phyloP scores from a whole-genome alignment of 2,797 vertebrate species.

The Jordanella pulchra region DNA sequence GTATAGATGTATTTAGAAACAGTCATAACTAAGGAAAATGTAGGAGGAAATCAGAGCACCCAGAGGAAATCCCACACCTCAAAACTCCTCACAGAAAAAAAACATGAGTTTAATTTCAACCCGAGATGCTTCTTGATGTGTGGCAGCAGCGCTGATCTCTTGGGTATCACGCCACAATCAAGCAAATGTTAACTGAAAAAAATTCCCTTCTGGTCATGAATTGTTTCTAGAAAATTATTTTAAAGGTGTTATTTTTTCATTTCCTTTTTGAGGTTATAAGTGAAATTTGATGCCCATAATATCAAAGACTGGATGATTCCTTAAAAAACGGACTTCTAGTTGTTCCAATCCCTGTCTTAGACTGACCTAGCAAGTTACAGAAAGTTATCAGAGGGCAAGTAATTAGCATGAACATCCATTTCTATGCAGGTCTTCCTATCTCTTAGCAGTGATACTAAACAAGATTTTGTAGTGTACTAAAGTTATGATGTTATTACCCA shows the following conservation, averaged over 20 bases:
- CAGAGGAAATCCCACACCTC: not conserved
- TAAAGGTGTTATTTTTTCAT: no score
- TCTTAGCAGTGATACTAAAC: no score
- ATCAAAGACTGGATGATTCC: not conserved
- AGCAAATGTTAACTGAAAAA: not conserved
- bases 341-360: not conserved
- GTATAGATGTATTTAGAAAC: not conserved
- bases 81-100: not conserved
- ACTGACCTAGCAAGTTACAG: not conserved
- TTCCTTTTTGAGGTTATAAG: not conserved
- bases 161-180: not conserved
- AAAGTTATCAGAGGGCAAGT: not conserved
- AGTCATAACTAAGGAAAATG: not conserved
- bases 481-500: not conserved
- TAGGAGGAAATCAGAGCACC: not conserved
- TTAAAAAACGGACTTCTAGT: not conserved
- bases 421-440: no score
- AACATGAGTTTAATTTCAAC: not conserved
- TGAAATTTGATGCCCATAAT: not conserved
- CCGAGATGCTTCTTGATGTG: not conserved
- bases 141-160: not conserved
- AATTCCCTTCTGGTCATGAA: not conserved
- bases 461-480: no score
- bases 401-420: no score
- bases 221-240: not conserved